Conservation (phyloP, 1,140 invertebrate species). For the Scaptomyza montana region DNA sequence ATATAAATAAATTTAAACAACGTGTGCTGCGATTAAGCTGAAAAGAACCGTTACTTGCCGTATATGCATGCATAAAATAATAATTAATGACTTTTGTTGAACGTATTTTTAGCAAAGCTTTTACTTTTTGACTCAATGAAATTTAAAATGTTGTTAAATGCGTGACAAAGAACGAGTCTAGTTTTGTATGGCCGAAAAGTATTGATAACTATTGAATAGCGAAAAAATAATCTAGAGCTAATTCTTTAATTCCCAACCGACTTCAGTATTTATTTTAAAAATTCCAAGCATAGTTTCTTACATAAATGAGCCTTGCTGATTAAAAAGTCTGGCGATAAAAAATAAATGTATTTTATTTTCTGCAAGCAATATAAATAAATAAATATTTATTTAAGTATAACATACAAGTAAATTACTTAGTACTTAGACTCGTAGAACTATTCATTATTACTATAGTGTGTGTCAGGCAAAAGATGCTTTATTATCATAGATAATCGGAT, state of each 20-base stretch:
- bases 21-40: constrained; percentile 21
- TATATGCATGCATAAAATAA: constrained; percentile 1
- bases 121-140: constrained; percentile 13
- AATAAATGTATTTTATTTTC: not conserved
- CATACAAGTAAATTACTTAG: not conserved
- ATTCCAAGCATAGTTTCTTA: constrained; percentile 1
- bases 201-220: not conserved
- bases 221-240: not conserved
- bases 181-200: too few species aligned
- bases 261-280: not conserved
- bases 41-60: constrained; percentile 29
- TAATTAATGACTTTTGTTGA: not conserved
- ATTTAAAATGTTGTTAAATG: constrained; percentile 5
- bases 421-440: not conserved
- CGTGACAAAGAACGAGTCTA: not conserved
- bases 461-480: too few species aligned
- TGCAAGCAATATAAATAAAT: not conserved
- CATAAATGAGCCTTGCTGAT: not conserved
- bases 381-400: constrained; percentile 1
- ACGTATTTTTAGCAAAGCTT: constrained; percentile 22
- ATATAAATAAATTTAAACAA: constrained; percentile 3
- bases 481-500: too few species aligned
- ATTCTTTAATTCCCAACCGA: too few species aligned
- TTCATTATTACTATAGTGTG: too few species aligned
- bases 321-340: constrained; percentile 26